phyloP scores from a whole-genome alignment of 2,113 vertebrate genomes.

The Ptychochromis oligacanthus region DNA sequence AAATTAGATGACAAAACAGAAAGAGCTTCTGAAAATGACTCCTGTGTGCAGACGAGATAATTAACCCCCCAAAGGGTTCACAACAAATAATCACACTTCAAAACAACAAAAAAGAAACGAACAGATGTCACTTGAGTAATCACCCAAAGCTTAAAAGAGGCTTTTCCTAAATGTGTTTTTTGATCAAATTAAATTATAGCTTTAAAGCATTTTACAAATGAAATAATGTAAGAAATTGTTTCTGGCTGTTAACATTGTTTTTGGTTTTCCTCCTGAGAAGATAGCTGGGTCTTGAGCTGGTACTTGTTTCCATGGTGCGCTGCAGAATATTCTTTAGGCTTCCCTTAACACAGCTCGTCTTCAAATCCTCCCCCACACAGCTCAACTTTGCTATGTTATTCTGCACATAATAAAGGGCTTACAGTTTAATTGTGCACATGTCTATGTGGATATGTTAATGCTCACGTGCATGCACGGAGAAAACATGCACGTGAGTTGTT shows the following conservation, averaged over 20 bases:
- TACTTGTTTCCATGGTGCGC: slow-evolving; percentile 61
- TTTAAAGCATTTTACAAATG: background rate
- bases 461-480: background rate
- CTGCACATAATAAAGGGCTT: slow-evolving; percentile 37
- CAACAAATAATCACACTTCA: background rate
- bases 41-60: background rate
- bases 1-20: background rate
- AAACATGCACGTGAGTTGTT: background rate
- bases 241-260: background rate
- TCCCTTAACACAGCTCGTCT: slow-evolving; percentile 22
- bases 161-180: background rate
- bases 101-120: background rate
- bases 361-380: slow-evolving; percentile 55
- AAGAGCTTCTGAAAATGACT: background rate
- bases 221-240: background rate
- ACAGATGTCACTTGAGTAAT: background rate
- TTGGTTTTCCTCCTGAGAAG: slow-evolving; percentile 1
- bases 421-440: background rate
- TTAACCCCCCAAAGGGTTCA: background rate
- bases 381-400: slow-evolving; percentile 18
- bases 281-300: slow-evolving; percentile 22
- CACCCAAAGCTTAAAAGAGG: background rate
- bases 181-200: background rate
- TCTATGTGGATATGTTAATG: background rate
- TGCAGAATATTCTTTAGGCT: slow-evolving; percentile 21